These are phyloP conservation scores for Chrysina gloriosa DNA, from an alignment of 2,888 invertebrate species.

Conservation along the genomic window DNA sequence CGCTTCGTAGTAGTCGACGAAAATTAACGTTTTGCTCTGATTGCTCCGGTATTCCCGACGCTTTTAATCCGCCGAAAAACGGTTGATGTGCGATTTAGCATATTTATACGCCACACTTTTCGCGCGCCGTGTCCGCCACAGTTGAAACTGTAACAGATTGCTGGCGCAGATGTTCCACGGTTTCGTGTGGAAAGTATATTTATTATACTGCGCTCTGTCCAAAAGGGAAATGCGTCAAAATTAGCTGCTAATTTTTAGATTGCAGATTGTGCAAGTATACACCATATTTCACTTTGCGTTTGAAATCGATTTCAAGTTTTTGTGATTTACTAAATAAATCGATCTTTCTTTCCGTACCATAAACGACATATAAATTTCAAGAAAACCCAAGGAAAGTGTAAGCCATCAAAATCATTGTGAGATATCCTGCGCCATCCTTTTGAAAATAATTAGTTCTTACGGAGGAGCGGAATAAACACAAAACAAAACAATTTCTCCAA, in stretches of 20 bases:
- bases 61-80: conserved; percentile 35
- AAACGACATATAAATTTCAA: too few relatives aligned
- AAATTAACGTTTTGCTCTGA: conserved; percentile 33
- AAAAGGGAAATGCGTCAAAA: conserved; percentile 11
- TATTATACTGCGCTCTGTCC: conserved; percentile 8
- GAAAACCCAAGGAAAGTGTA: too few relatives aligned
- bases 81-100: conserved; percentile 33
- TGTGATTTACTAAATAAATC: too few relatives aligned
- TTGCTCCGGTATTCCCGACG: conserved; percentile 17
- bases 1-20: conserved; percentile 16
- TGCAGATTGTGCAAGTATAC: neutral
- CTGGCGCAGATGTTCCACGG: conserved; percentile 29
- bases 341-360: too few relatives aligned
- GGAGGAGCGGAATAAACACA: too few relatives aligned
- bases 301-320: too few relatives aligned
- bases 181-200: conserved; percentile 19
- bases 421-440: too few relatives aligned
- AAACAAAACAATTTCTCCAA: too few relatives aligned
- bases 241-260: conserved; percentile 18
- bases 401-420: too few relatives aligned
- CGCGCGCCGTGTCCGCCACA: conserved; percentile 7
- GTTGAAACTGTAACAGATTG: conserved; percentile 35
- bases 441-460: too few relatives aligned
- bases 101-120: conserved; percentile 30
- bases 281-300: too few relatives aligned